Evolutionary conservation across 2,113 vertebrate genomes (phyloP).

Genomic region (Tringa solitaria): DNA sequence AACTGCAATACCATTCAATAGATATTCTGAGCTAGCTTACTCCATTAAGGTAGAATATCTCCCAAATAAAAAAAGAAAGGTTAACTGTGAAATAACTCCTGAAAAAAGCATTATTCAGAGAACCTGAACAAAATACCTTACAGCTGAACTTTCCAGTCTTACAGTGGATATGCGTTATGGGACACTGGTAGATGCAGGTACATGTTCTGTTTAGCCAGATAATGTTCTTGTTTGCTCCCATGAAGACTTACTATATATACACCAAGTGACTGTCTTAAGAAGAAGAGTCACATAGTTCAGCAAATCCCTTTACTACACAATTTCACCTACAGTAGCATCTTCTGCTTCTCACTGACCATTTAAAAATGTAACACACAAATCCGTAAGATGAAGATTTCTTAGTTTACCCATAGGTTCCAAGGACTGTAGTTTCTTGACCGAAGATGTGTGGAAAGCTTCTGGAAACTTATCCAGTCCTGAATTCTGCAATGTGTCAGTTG

Average conservation of each 20-base stretch:
- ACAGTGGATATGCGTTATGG: background rate
- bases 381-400: background rate
- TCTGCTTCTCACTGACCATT: background rate
- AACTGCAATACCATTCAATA: background rate
- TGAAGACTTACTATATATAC: background rate
- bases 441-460: background rate
- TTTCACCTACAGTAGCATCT: background rate
- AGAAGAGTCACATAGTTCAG: background rate
- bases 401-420: slow-evolving; percentile 60
- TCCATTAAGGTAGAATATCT: background rate
- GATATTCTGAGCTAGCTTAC: background rate
- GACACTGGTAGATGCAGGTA: background rate
- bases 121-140: background rate
- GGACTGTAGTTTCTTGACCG: background rate
- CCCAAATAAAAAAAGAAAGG: background rate
- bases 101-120: background rate
- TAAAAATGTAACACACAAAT: background rate
- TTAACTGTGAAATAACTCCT: background rate
- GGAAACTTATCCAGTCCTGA: background rate
- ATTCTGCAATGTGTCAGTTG: background rate
- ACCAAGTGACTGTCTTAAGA: background rate
- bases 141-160: background rate
- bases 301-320: background rate
- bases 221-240: background rate
- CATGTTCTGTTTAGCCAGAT: background rate